phyloP scores from a whole-genome alignment of 1,140 invertebrate species.

The Temnothorax curvispinosus region DNA sequence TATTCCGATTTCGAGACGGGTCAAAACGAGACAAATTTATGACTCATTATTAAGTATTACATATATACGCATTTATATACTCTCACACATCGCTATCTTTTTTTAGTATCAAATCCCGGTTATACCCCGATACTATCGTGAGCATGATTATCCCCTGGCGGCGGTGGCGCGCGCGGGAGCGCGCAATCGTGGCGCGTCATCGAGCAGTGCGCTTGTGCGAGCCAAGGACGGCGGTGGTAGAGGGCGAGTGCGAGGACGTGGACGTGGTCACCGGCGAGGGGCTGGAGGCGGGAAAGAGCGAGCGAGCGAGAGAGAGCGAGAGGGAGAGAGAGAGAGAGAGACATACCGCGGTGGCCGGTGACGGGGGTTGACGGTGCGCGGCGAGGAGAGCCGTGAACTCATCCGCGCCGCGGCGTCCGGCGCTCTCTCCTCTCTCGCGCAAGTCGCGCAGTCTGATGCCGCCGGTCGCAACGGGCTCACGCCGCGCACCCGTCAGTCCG shows the following conservation, averaged over 20 bases:
- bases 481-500: not conserved
- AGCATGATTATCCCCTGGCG: constrained; percentile 8
- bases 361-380: constrained; percentile 3
- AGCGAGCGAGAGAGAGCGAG: not conserved
- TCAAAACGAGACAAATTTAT: no score
- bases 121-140: constrained; percentile 11
- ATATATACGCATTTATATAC: not conserved
- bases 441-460: constrained; percentile 82
- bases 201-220: constrained; percentile 47
- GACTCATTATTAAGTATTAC: not conserved
- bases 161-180: constrained; percentile 29
- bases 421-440: constrained; percentile 52
- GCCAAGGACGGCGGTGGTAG: constrained; percentile 16
- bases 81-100: not conserved
- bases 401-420: constrained; percentile 23
- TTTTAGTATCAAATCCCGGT: not conserved
- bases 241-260: constrained; percentile 35
- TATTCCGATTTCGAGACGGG: no score
- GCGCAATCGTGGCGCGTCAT: not conserved
- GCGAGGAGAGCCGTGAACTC: constrained; percentile 49
- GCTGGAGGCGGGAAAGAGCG: no score
- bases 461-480: constrained; percentile 81
- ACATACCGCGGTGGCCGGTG: not conserved
- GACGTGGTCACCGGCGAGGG: constrained; percentile 9
- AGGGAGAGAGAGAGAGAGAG: not conserved